Evolutionary conservation across 2,113 vertebrate species (phyloP).

Genomic region (Melierax canorus): DNA sequence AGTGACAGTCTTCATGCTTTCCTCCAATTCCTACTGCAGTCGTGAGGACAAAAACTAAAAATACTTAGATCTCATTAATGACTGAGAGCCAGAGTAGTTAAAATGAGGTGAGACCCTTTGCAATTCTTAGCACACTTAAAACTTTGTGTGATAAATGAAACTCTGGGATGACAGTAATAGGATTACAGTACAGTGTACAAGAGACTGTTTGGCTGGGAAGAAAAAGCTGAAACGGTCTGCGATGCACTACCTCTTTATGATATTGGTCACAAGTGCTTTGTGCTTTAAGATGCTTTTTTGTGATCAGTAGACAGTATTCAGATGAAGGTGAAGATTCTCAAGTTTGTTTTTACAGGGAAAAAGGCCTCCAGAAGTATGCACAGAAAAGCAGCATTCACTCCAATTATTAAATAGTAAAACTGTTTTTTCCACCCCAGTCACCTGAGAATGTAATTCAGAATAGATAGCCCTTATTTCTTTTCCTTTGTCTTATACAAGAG

Average conservation of each 20-base stretch:
- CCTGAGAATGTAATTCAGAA: neutral
- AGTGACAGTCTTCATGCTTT: neutral
- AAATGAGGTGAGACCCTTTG: neutral
- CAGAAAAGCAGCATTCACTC: neutral
- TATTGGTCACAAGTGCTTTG: neutral
- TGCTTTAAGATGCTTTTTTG: neutral
- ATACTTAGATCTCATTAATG: neutral
- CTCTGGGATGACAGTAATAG: neutral
- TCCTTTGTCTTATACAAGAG: neutral
- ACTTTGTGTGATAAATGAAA: neutral
- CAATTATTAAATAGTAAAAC: neutral
- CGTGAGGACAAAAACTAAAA: neutral
- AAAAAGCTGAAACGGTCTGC: neutral
- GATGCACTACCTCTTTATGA: neutral
- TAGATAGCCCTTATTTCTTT: neutral
- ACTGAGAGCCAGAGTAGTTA: neutral
- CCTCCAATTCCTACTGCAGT: neutral
- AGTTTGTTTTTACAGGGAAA: neutral
- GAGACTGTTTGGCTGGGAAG: neutral
- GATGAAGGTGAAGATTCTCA: neutral
- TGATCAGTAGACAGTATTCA: neutral
- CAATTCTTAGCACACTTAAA: neutral
- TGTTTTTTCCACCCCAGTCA: neutral
- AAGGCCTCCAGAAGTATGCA: neutral
- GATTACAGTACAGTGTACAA: accelerated